These are phyloP conservation scores for Campylomormyrus tamandua DNA, from an alignment of 2,113 vertebrate species.

Conservation along the genomic window DNA sequence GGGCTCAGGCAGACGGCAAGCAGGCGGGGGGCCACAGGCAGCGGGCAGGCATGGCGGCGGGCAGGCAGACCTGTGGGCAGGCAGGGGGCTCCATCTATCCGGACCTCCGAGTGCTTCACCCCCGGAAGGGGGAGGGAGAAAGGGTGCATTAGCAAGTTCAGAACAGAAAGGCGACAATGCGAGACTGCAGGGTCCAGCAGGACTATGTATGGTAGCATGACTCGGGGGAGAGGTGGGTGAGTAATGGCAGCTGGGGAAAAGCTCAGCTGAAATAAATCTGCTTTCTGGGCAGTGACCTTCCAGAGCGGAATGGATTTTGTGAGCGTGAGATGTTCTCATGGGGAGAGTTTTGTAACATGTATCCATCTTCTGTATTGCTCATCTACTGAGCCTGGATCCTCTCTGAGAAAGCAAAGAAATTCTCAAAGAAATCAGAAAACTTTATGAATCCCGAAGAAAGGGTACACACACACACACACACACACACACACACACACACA, in stretches of 20 bases:
- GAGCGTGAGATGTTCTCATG: background rate
- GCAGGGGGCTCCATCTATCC: background rate
- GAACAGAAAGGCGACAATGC: background rate
- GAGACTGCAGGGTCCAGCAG: background rate
- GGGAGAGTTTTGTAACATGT: background rate
- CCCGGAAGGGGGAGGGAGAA: background rate
- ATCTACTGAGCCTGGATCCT: background rate
- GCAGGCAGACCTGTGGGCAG: background rate
- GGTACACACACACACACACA: too few relatives aligned
- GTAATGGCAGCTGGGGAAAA: background rate
- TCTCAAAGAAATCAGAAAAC: too few relatives aligned
- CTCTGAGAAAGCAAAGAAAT: background rate
- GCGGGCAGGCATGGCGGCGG: background rate
- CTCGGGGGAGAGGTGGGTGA: background rate
- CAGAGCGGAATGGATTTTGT: background rate
- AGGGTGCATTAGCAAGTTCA: background rate
- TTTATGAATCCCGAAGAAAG: background rate
- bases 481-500: too few relatives aligned
- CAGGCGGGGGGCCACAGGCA: background rate
- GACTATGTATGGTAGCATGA: background rate
- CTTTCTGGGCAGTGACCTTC: background rate
- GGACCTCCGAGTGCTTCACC: background rate
- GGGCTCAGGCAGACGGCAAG: background rate
- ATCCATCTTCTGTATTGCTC: background rate
- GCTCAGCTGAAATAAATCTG: constrained; percentile 1